Evolutionary conservation across 1,140 invertebrate genomes (phyloP), one percentile per base, ranked within the genome.

Genomic region (Danaus plexippus): DNA sequence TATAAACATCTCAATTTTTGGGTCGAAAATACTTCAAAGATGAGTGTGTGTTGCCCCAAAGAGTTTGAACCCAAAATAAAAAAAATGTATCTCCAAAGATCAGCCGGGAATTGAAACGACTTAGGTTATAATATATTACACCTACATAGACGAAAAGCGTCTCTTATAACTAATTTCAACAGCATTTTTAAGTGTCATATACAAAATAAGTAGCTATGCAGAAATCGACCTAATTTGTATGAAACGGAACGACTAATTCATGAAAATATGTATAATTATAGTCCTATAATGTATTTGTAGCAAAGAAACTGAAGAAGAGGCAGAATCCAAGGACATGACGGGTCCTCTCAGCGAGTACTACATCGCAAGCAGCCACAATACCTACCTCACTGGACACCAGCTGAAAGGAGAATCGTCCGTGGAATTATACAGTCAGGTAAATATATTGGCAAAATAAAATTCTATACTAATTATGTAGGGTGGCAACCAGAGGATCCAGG

Each of bases 301-400:
- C 22, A 32, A 32, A 32, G 22, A 32, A 32, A 32, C 22, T 4
- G 22, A 32, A 32, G 22, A 32, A 32, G 22, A 32, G 7, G 7
- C 22, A 1, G 22, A 32, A 32, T 32, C 62, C 0, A 63, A 62
- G 47, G 92, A 96, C 59, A 96, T 98, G 94, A 91, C 94, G 56
- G 93, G 96, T 63, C 95, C 97, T 0, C 85, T 98, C 54, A 96
- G 96, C 32, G 94, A 97, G 75, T 99, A 98, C 85, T 98, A 96
- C 87, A 96, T 98, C 50, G 95, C 96, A 0, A 97, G 96, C 42
- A 98, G 96, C 40, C 97, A 99, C 82, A 99, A 99, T 78, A 98
- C 97, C 2, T 99, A 98, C 86, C 88, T 99, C n/a, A 98, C 96
- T 0, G 96, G 96, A 0, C 96, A 98, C 87, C 97, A 98, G 83